Conservation (phyloP, 1,140 invertebrate genomes). For the Meteorus sp. region DNA sequence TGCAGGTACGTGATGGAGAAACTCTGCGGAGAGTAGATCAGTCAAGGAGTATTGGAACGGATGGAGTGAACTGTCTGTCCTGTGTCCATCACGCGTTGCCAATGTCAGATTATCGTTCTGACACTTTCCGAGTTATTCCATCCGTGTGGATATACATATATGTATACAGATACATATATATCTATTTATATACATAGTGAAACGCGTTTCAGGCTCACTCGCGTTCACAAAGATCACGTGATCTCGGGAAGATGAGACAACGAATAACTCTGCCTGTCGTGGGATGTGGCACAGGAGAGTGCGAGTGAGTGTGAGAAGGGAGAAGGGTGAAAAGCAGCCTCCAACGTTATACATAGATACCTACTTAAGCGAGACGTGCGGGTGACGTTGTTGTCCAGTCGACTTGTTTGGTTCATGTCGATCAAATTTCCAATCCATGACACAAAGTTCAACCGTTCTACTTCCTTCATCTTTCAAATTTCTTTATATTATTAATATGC, state of each 20-base stretch:
- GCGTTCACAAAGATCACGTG: conserved; percentile 14
- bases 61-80: conserved; percentile 55
- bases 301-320: too few relatives aligned
- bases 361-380: conserved; percentile 25
- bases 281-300: too few relatives aligned
- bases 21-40: neutral
- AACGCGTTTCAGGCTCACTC: conserved; percentile 25
- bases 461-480: conserved; percentile 35
- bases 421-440: conserved; percentile 54
- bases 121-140: conserved; percentile 61
- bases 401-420: conserved; percentile 56
- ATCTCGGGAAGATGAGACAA: conserved; percentile 16
- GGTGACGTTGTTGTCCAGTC: conserved; percentile 38
- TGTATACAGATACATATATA: conserved; percentile 22
- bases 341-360: conserved; percentile 21
- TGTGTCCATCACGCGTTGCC: conserved; percentile 59
- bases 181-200: too few relatives aligned
- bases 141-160: too few relatives aligned
- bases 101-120: conserved; percentile 61
- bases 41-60: conserved; percentile 1
- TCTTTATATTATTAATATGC: conserved; percentile 33
- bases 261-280: conserved; percentile 3
- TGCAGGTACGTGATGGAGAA: too few relatives aligned
- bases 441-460: conserved; percentile 30
- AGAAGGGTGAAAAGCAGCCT: conserved; percentile 1